phyloP scores from a whole-genome alignment of 2,113 vertebrate species.

The Microcebus griseorufus region DNA sequence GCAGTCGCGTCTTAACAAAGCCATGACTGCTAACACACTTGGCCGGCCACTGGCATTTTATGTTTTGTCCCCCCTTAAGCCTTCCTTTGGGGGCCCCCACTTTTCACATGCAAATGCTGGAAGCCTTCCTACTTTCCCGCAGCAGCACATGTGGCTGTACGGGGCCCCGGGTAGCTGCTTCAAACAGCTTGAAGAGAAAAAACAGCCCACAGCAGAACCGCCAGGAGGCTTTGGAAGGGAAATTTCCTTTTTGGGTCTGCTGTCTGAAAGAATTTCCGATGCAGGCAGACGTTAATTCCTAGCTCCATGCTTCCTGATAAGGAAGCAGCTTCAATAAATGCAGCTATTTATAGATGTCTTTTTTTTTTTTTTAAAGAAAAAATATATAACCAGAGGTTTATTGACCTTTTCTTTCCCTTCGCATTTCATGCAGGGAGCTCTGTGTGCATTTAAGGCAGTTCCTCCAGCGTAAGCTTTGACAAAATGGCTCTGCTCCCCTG shows the following conservation, averaged over 20 bases:
- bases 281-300: conserved; percentile 87
- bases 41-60: background rate
- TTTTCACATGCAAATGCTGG: conserved; percentile 63
- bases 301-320: conserved; percentile 87
- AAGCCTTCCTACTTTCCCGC: conserved; percentile 60
- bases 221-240: conserved; percentile 82
- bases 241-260: conserved; percentile 90
- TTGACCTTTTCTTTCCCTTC: conserved; percentile 78
- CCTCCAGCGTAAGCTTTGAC: background rate
- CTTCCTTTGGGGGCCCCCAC: background rate
- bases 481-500: background rate
- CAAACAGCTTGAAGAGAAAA: conserved; percentile 28
- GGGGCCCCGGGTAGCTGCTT: conserved; percentile 51
- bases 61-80: background rate
- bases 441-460: conserved; percentile 66
- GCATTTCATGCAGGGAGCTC: background rate
- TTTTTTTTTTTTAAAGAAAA: conserved; percentile 64
- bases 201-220: conserved; percentile 62
- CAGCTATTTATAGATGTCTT: conserved; percentile 86
- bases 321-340: conserved; percentile 86
- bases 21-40: background rate
- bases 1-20: background rate
- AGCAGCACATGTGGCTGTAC: background rate
- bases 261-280: conserved; percentile 88
- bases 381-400: conserved; percentile 74